Evolutionary conservation across 2,888 invertebrate species (phyloP), one percentile per base, ranked within the genome.

Genomic region (Pristionchus japonicus): DNA sequence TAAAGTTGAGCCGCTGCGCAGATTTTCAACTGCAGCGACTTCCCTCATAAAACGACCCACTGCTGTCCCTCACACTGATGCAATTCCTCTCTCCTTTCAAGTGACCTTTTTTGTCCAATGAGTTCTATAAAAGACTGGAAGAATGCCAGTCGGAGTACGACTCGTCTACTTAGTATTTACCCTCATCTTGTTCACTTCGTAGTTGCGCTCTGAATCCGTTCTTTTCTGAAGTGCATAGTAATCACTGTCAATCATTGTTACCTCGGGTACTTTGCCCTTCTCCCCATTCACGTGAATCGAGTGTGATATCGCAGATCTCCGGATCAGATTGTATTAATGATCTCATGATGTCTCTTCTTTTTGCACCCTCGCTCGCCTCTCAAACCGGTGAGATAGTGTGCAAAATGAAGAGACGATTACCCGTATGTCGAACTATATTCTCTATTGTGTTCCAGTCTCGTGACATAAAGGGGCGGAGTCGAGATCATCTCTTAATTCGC

Each of bases 1-100:
- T 9, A 67, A 67, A 67, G 67, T 57, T n/a, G 20, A 23, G 2
- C 31, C 27, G 67, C 27, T 20, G 67, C 31, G 67, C 15, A 67
- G 67, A 67, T 67, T 17, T 15, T 6, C 13, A 31, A 3, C 27
- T 43, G 77, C 47, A 77, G 77, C 11, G 20, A n/a, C n/a, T n/a
- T n/a, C n/a, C n/a, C n/a, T n/a, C 77, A 77, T 77, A n/a, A 77
- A 77, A 47, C n/a, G 77, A n/a, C n/a, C n/a, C 70, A 17, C 64
- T 3, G 31, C 31, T 15, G 34, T 37, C 70, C 20, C 77, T 77
- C 77, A 77, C 77, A 40, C 77, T 77, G 77, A 77, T 77, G 77
- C 77, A 77, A 77, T 77, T 23, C 37, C 40, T 13, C 17, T 31
- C 17, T 11, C 70, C 31, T 20, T 57, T 57, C n/a, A 57, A 17